Evolutionary conservation across 2,888 invertebrate species (phyloP), one percentile per base, ranked within the genome.

Genomic region (Nephrotoma appendiculata): DNA sequence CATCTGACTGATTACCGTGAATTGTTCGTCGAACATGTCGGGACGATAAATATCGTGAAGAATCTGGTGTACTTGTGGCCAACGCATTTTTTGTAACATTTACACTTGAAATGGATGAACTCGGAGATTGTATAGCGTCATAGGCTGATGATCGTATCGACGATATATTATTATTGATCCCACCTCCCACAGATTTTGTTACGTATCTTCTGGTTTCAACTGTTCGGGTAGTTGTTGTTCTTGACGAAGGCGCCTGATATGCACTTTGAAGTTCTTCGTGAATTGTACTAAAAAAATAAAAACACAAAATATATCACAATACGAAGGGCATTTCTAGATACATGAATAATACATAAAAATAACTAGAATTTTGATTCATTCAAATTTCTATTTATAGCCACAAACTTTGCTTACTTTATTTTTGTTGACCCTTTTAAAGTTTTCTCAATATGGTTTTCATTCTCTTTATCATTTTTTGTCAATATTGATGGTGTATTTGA

Each of bases 401-500:
- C 19, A 71, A 19, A 71, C 2, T 71, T 52, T 15, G 71, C 71
- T 71, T 71, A 71, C 71, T 71, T 71, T 71, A 71, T 71, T 71
- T 71, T 71, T 19, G 71, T 71, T 71, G 71, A 71, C 71, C 71
- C 71, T 85, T 85, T 85, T 19, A 44, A 44, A 44, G 4, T 44
- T 44, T 44, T 42, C 85, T 85, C 43, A 19, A 42, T 85, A n/a
- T 42, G 43, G 11, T 85, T 43, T 85, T 85, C 43, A 5, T 41
- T 85, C n/a, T 85, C 43, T 85, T 85, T 43, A 42, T 85, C 43
- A 42, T 85, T 42, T 85, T 85, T 43, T 6, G 44, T 44, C 88
- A 93, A 92, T 89, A 93, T 90, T 90, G 94, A 94, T 88, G 95
- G 95, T 89, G 95, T 95, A 90, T 94, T 94, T 52, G 95, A 95